Evolutionary conservation across 1,140 invertebrate species (phyloP).

Genomic region (Cardiocondyla obscurior): DNA sequence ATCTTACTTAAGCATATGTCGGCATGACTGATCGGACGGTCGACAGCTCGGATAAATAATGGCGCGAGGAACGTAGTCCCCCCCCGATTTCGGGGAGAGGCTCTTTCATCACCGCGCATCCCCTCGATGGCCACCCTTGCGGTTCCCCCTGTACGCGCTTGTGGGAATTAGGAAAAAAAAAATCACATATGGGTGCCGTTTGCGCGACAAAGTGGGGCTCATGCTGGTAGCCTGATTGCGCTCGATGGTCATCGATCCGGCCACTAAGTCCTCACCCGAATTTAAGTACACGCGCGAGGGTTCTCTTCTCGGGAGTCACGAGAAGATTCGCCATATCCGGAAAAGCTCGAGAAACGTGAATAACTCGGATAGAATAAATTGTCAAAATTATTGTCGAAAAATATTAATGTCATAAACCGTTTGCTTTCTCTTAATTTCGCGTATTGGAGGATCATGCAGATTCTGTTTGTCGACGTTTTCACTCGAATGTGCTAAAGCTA

Average conservation of each 20-base stretch:
- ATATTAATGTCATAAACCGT: background rate
- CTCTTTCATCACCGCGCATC: constrained; percentile 40
- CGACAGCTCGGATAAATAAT: constrained; percentile 77
- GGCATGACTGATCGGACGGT: constrained; percentile 78
- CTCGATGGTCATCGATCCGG: constrained; percentile 71
- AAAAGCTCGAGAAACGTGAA: constrained; percentile 4
- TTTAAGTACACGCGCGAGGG: constrained; percentile 71
- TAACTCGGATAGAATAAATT: background rate
- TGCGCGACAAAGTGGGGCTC: constrained; percentile 39
- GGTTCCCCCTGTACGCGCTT: constrained; percentile 50
- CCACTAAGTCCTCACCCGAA: constrained; percentile 69
- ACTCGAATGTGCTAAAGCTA: background rate
- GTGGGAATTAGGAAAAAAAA: constrained; percentile 76
- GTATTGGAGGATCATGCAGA: background rate
- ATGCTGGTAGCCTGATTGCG: constrained; percentile 74
- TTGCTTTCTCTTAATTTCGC: background rate
- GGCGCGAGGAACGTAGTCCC: constrained; percentile 53
- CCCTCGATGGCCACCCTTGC: background rate
- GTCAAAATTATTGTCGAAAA: background rate
- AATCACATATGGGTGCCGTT: constrained; percentile 76
- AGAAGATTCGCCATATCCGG: constrained; percentile 54
- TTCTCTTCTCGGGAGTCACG: constrained; percentile 48
- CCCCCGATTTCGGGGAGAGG: constrained; percentile 49
- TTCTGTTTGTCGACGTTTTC: constrained; percentile 8
- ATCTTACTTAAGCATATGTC: constrained; percentile 82